Base-by-base conservation (phyloP, 2,113 vertebrate genomes). In the Channa maculata region DNA sequence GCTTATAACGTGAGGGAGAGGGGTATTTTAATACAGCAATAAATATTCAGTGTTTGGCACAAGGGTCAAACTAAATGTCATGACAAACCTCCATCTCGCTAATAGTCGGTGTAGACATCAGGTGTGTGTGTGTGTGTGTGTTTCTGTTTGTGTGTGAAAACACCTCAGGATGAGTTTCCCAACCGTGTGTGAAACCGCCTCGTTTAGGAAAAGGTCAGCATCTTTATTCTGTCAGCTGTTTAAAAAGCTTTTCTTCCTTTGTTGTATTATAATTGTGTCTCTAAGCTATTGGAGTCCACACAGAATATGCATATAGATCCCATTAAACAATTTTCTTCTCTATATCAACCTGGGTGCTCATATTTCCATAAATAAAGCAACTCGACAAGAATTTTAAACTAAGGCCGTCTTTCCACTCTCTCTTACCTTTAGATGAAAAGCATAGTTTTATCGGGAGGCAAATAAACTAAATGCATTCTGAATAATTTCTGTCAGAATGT, bases 61-160 rank as follows among this genome's bases (percentile, higher is more conserved):
- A 78, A 83, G 39, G 80, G 85, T 84, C 84, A 79, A 85, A 87
- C 83, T 69, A 90, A 94, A 93, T 89, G 89, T 88, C 90, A 90
- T 10, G 65, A 77, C 83, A 65, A 65, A 83, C 78, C 60, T 79
- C 75, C 54, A 48, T 85, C 83, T 82, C 50, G 14, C 84, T 90
- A 88, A 88, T 80, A 49, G 78, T 57, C 15, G 41, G 53, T 14
- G 76, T 65, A 13, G 81, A 76, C 70, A 4, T 52, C 52, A 53
- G 69, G 54, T 58, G 62, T 64, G 65, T 52, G 78, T 7, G n/a
- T 34, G 43, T 34, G 15, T 2, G 24, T 24, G n/a, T 34, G 43
- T 36, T 13, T 2, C 54, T 59, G 43, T 52, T 2, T 14, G 59
- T 49, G 9, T 1, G 55, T 24, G 41, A 57, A 71, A 69, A 71